phyloP scores from a whole-genome alignment of 2,113 vertebrate species.

The Equus przewalskii region DNA sequence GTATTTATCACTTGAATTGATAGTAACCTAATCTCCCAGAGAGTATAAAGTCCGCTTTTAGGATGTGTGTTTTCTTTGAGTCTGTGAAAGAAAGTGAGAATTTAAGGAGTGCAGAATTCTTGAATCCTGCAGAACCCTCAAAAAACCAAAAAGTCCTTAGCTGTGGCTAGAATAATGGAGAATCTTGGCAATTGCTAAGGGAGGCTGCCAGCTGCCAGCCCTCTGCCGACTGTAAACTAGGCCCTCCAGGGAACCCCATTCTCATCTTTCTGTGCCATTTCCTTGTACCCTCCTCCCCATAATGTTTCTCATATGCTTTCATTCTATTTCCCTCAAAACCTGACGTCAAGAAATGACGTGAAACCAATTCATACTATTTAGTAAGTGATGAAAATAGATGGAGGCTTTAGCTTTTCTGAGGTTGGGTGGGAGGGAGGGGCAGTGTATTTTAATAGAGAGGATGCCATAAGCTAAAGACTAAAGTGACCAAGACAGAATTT shows the following conservation, averaged over 20 bases:
- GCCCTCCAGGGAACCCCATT: neutral
- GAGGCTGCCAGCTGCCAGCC: neutral
- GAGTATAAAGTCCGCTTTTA: neutral
- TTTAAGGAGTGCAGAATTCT: neutral
- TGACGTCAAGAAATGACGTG: neutral
- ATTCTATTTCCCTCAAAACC: constrained; percentile 13
- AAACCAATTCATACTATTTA: constrained; percentile 6
- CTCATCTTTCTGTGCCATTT: neutral
- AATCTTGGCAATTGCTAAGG: neutral
- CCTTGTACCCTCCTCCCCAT: neutral
- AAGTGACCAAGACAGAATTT: neutral
- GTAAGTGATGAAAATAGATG: neutral
- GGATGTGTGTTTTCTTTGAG: neutral
- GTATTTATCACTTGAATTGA: constrained; percentile 1
- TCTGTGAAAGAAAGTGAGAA: constrained; percentile 5
- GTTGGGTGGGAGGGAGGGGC: neutral
- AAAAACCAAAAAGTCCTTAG: neutral
- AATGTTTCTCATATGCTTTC: neutral
- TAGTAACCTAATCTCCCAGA: neutral
- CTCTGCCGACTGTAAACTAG: neutral
- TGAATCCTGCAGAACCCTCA: neutral
- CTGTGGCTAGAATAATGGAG: neutral
- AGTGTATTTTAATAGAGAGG: neutral
- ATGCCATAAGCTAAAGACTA: neutral
- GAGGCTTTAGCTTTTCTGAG: constrained; percentile 7